A percentile compares a stretch with the other conserved stretches of the same genome.
phyloP scores from a whole-genome alignment of 2,888 invertebrate genomes.

The Sialis lutaria region DNA sequence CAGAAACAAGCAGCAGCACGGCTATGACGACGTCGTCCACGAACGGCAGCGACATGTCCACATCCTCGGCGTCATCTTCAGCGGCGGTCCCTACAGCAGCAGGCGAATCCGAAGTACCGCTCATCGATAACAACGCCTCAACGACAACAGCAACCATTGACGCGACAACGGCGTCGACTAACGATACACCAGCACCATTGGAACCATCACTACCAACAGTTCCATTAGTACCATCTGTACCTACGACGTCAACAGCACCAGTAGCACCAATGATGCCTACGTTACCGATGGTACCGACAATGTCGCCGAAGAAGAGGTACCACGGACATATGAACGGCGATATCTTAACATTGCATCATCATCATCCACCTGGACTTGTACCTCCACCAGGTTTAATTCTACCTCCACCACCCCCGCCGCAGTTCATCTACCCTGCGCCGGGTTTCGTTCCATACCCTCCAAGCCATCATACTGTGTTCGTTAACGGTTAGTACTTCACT shows the following conservation, averaged over 20 bases:
- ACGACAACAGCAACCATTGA: background rate
- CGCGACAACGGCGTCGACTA: background rate
- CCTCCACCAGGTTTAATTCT: too few species aligned
- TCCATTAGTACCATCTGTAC: too few species aligned
- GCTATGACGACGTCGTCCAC: constrained; percentile 2
- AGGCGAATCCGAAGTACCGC: background rate
- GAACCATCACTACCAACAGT: too few species aligned
- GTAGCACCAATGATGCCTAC: too few species aligned
- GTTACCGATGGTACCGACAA: too few species aligned
- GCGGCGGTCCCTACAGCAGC: background rate
- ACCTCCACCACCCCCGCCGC: background rate
- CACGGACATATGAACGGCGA: too few species aligned
- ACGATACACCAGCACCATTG: too few species aligned
- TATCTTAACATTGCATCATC: too few species aligned
- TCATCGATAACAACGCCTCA: background rate
- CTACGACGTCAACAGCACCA: too few species aligned
- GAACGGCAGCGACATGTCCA: background rate
- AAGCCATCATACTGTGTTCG: background rate
- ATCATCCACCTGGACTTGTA: too few species aligned
- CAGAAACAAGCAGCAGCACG: constrained; percentile 11
- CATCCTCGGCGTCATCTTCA: background rate
- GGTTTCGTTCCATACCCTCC: background rate
- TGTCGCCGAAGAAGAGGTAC: too few species aligned
- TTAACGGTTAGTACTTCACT: background rate
- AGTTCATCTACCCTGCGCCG: background rate